These are phyloP conservation scores for Drymonia ruficornis DNA, from an alignment of 2,888 invertebrate genomes.

Conservation along the genomic window DNA sequence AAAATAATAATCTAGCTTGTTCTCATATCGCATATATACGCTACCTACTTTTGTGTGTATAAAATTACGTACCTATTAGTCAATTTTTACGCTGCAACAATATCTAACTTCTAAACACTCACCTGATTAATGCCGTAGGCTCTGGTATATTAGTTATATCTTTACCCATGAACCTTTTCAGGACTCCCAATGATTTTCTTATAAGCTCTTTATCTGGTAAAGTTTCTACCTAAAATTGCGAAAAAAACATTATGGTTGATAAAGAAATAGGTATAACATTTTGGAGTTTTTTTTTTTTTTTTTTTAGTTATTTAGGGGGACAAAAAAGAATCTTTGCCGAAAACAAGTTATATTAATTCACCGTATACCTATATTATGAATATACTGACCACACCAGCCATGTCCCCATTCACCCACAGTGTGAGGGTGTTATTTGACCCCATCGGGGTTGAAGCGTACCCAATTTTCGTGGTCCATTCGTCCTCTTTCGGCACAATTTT, in stretches of 20 bases:
- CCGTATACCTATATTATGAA: background rate
- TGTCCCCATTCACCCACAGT: slow-evolving; percentile 56
- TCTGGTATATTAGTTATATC: slow-evolving; percentile 57
- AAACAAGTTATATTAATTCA: too few relatives aligned
- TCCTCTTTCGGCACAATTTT: slow-evolving; percentile 33
- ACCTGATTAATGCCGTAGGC: slow-evolving; percentile 63
- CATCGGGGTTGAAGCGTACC: slow-evolving; percentile 40
- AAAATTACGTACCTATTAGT: too few relatives aligned
- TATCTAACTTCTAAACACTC: slow-evolving; percentile 5
- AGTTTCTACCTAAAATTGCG: slow-evolving; percentile 60
- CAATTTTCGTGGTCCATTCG: slow-evolving; percentile 46
- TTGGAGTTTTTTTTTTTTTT: too few relatives aligned
- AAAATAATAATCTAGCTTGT: too few relatives aligned
- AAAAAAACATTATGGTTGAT: background rate
- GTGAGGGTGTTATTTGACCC: slow-evolving; percentile 45
- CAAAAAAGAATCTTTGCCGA: too few relatives aligned
- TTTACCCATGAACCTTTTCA: slow-evolving; percentile 63
- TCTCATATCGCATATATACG: too few relatives aligned
- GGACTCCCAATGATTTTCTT: slow-evolving; percentile 57
- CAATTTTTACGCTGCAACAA: too few relatives aligned
- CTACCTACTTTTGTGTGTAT: too few relatives aligned
- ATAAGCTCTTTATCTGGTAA: slow-evolving; percentile 65
- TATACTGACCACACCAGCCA: slow-evolving; percentile 43
- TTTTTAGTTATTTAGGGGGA: too few relatives aligned
- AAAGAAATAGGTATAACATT: too few relatives aligned